Evolutionary conservation across 2,888 invertebrate genomes (phyloP).

Genomic region (Mayetiola destructor): DNA sequence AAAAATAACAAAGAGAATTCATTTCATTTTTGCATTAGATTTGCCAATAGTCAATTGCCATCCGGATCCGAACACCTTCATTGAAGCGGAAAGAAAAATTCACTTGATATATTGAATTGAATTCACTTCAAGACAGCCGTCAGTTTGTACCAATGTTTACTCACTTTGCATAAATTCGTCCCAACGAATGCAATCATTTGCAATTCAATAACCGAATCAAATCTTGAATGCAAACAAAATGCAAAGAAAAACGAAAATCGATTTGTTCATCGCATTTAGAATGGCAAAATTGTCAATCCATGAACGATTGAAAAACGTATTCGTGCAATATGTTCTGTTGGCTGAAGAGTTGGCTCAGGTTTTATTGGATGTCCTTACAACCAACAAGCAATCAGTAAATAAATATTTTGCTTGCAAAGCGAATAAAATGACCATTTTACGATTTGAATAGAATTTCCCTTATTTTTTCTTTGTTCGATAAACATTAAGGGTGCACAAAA

Average conservation of each 20-base stretch:
- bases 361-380: no score
- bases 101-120: no score
- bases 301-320: neutral
- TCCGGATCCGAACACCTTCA: no score
- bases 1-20: no score
- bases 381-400: neutral
- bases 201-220: conserved; percentile 6
- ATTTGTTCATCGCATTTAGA: neutral
- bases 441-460: no score
- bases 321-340: neutral
- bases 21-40: no score
- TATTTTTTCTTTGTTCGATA: no score
- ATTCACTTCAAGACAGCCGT: no score
- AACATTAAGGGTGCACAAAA: no score
- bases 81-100: no score
- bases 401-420: neutral
- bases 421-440: conserved; percentile 10
- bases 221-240: neutral
- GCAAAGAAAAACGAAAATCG: neutral
- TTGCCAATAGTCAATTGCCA: no score
- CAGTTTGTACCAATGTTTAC: no score
- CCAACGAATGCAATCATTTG: conserved; percentile 5
- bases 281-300: neutral
- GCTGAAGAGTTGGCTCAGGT: neutral
- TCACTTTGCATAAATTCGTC: conserved; percentile 1